Conservation (phyloP, 53 echinoderm and acorn worm species). For the Mesocentrotus franciscanus region DNA sequence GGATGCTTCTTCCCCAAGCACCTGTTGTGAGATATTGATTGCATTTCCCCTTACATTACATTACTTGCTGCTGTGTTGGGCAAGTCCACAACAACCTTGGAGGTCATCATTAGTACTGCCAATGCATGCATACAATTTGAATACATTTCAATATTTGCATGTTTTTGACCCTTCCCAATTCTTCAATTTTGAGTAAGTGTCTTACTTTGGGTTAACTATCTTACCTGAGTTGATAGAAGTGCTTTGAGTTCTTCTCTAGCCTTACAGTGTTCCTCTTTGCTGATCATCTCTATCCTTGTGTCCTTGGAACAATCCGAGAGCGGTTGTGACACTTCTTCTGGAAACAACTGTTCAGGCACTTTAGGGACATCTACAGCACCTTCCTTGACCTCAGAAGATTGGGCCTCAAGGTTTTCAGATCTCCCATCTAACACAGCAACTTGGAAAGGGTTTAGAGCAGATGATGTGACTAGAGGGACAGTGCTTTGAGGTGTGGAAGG, state of each 20-base stretch:
- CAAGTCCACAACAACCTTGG: too few species aligned
- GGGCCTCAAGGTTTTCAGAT: neutral
- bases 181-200: neutral
- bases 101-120: too few species aligned
- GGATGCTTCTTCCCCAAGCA: too few species aligned
- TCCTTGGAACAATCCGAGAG: neutral
- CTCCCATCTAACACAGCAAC: neutral
- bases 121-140: too few species aligned
- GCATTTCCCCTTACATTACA: too few species aligned
- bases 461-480: neutral
- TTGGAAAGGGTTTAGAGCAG: neutral
- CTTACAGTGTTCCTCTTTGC: slow-evolving; percentile 44
- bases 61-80: too few species aligned
- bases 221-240: slow-evolving; percentile 52
- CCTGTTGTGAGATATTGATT: too few species aligned
- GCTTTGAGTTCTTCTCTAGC: slow-evolving; percentile 59
- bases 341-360: neutral
- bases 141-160: too few species aligned
- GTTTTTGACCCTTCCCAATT: too few species aligned
- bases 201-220: neutral
- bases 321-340: neutral
- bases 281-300: slow-evolving; percentile 54
- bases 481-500: neutral
- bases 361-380: neutral
- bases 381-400: neutral